Base-by-base conservation (phyloP, 2,113 vertebrate genomes). In the Scophthalmus maximus region DNA sequence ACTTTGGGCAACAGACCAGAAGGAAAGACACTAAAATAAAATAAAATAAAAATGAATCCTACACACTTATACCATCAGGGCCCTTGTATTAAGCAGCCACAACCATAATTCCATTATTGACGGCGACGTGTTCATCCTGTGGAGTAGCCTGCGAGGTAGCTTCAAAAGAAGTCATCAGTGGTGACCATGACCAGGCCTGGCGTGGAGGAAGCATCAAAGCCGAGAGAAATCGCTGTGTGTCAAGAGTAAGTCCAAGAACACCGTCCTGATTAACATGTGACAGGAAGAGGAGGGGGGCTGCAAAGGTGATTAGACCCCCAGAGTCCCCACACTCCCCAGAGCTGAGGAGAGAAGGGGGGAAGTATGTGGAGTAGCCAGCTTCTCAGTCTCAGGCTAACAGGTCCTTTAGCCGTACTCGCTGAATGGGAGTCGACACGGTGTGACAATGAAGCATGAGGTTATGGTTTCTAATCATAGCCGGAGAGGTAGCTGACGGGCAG, bases 401-500 rank as follows among this genome's bases (percentile, higher is more conserved):
- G 77, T 76, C 76, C 58, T 87, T 91, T 78, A 83, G 73, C 68
- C 50, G 52, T 18, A 15, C 47, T 68, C 20, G 51, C 73, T 40
- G 78, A 91, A 92, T 87, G 64, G 77, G 87, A 80, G 79, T 83
- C 23, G 79, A 90, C 84, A 60, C 38, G 55, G 32, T 74, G 77
- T 75, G 85, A 89, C 88, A 90, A 69, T 87, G 85, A 92, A 80
- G 80, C 78, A 92, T 88, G 88, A 92, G 86, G 83, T 88, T 91
- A 82, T 90, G 79, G 82, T 91, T 90, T 89, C 85, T 90, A 92
- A 93, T 92, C 88, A 83, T 77, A 85, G 84, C 84, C 44, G 2
- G 46, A 25, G 67, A 84, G 69, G 62, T 69, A 81, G 79, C 65
- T 50, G 68, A 78, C 3, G 17, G 75, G 32, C n/a, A n/a, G n/a